Conservation (phyloP, 2,797 vertebrate genomes). For the Mormyrus proboscirostris region DNA sequence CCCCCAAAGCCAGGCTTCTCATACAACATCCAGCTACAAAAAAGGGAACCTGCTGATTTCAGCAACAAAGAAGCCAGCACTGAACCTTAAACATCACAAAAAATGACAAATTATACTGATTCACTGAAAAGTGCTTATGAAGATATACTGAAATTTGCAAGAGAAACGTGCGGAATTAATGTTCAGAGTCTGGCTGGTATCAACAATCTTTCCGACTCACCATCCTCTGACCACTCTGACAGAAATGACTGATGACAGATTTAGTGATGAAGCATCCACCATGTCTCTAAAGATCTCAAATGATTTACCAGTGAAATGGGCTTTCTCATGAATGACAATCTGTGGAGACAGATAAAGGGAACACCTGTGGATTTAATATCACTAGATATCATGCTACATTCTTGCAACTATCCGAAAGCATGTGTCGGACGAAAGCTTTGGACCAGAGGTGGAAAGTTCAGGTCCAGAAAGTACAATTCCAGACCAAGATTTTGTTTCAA, state of each 20-base stretch:
- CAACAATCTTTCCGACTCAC: constrained; percentile 57
- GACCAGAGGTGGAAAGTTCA: not conserved
- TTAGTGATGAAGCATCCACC: constrained; percentile 70
- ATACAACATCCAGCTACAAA: constrained; percentile 81
- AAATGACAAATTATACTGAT: not conserved
- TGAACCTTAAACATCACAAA: not conserved
- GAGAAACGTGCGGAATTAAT: not conserved
- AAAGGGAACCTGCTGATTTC: not conserved
- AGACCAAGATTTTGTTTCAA: not conserved
- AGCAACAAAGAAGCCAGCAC: not conserved
- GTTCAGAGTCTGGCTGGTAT: not conserved
- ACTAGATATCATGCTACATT: not conserved
- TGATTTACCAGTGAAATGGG: constrained; percentile 56
- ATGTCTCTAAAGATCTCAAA: constrained; percentile 75
- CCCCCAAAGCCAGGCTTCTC: constrained; percentile 87
- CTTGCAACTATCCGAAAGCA: not conserved
- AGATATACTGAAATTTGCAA: not conserved
- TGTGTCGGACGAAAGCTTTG: not conserved
- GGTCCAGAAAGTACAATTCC: not conserved
- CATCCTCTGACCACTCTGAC: constrained; percentile 84
- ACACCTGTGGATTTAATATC: not conserved
- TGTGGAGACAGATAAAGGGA: constrained; percentile 41
- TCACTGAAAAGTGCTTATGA: not conserved
- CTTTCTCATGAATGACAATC: constrained; percentile 75
- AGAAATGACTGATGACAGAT: constrained; percentile 70